Evolutionary conservation across 2,797 vertebrate genomes (phyloP), one percentile per base, ranked within the genome.

Genomic region (Protonibea diacanthus): DNA sequence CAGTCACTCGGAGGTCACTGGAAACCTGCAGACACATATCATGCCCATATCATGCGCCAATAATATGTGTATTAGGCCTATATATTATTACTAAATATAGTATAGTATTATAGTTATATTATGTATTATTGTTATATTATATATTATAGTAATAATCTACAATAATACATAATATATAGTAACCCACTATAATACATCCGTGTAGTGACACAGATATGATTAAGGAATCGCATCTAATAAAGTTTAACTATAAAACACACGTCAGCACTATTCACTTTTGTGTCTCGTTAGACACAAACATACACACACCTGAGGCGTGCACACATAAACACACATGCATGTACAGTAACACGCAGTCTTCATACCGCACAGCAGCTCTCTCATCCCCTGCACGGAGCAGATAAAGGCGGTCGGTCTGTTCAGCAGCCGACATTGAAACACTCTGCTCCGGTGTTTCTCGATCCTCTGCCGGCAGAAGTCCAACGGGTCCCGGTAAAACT

Each of bases 401-500:
- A 94, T 70, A 66, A 93, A 83, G 29, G 60, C 70, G 9, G 93
- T 94, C 27, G 93, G 89, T 71, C 89, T 87, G 90, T 95, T 94
- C 27, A 94, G 79, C 15, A 94, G 59, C 15, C 93, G 89, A 71
- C 84, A 65, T 66, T 80, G 84, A 40, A 95, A 94, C 60, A 92
- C 84, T 76, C 94, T 81, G 64, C 88, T 79, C 25, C 76, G 45
- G 87, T 93, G 86, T 52, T 88, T 92, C n/a, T 92, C 85, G 14
- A 92, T 72, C 84, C 79, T 82, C 58, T 83, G 86, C 60, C 53
- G 74, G 74, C 83, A 94, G 85, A 95, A 94, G 63, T 42, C 74
- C 82, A 93, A 83, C 58, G 93, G 93, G 68, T 94, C 92, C 67
- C 90, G 84, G 83, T 94, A 95, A 23, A 95, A 94, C 56, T 94